Base-by-base conservation (phyloP, 1,140 invertebrate species). In the Sycobia sp. region DNA sequence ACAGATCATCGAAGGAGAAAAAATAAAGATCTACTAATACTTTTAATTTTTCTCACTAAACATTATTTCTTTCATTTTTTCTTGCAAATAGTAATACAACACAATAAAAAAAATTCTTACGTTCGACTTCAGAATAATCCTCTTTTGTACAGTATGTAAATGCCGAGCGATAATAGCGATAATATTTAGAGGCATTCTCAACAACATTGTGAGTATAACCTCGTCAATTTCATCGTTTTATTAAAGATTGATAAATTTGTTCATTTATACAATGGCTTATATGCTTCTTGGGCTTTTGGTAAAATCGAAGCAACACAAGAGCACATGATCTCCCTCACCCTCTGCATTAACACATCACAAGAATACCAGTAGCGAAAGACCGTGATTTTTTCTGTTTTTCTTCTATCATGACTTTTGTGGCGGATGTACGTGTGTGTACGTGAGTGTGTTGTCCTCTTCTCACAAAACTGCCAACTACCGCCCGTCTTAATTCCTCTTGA, bases 211-310 rank as follows among this genome's bases (percentile, higher is more conserved):
- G 36, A 60, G 54, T 8, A 18, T 43, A 55, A 47, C 56, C 57
- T 51, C 23, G 23, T 55, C 23, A 55, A 65, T 82, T 81, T 81
- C 73, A 77, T 77, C 67, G 79, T 80, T 81, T 82, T 80, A 80
- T 80, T 82, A 80, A 81, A 82, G 80, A 80, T 80, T 82, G 80
- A 79, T 81, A 80, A 81, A 82, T 81, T 82, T 81, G 78, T 81
- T 82, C 80, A 80, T 82, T 82, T 82, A 82, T 82, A 81, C 80
- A 82, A 81, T 76, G 73, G 77, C 75, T 75, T 75, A 79, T 76
- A 79, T 73, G 72, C 74, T 75, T 78, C 75, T 34, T 20, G 20
- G 23, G 50, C 39, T 36, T 49, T 54, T 54, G 39, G 41, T 62
- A 54, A 54, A 54, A 54, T n/a, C 41, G 34, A 32, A 62, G 39